Percentiles rank a stretch among this genome's conserved stretches.
Evolutionary conservation across 1,140 invertebrate genomes (phyloP).

Genomic region (Panagrolaimus sp.): DNA sequence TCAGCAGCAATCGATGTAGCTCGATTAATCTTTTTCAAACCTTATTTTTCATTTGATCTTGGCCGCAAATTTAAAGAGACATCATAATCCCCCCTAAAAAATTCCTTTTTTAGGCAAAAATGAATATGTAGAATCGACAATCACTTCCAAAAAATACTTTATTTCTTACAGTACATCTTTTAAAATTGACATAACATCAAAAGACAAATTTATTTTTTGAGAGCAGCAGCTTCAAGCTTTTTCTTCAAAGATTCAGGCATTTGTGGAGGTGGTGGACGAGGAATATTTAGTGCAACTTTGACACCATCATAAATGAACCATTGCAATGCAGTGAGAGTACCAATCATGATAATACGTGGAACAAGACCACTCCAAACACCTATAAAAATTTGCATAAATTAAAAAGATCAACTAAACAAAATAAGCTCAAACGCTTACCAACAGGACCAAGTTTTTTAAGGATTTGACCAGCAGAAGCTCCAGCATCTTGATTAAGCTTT

Average conservation of each 20-base stretch:
- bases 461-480: conserved; percentile 71
- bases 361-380: conserved; percentile 91
- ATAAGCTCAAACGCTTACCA: conserved; percentile 61
- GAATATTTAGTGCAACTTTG: conserved; percentile 69
- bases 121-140: too few relatives aligned
- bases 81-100: too few relatives aligned
- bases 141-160: too few relatives aligned
- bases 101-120: too few relatives aligned
- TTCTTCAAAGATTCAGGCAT: conserved; percentile 92
- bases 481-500: conserved; percentile 90
- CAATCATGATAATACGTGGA: conserved; percentile 99
- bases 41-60: too few relatives aligned
- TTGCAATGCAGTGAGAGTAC: conserved; percentile 93
- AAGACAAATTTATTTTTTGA: too few relatives aligned
- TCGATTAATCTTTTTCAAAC: too few relatives aligned
- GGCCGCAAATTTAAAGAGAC: too few relatives aligned
- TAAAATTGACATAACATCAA: too few relatives aligned
- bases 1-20: too few relatives aligned
- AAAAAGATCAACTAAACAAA: conserved; percentile 10
- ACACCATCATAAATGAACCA: conserved; percentile 98
- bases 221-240: conserved; percentile 66
- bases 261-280: conserved; percentile 91
- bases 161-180: too few relatives aligned
- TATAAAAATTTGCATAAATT: conserved; percentile 28
- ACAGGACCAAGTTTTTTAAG: conserved; percentile 70